phyloP scores from a whole-genome alignment of 2,797 vertebrate genomes.

The Hypotaenidia philippensis region DNA sequence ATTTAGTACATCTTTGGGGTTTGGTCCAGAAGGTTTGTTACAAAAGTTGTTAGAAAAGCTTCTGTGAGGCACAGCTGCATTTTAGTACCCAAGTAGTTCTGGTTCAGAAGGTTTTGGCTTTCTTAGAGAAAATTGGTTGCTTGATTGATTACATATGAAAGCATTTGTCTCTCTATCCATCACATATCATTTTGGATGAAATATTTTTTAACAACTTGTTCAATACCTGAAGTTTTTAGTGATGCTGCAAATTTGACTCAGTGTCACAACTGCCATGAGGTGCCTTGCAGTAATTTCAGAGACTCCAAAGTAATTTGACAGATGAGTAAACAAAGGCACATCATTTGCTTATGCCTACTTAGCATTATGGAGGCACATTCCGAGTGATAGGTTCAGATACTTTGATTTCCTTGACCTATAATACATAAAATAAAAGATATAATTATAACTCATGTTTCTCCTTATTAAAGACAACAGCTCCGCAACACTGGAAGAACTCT shows the following conservation, averaged over 20 bases:
- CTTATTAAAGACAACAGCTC: neutral
- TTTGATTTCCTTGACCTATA: neutral
- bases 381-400: neutral
- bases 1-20: neutral
- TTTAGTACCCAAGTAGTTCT: neutral
- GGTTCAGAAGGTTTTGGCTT: neutral
- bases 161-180: neutral
- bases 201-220: neutral
- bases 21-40: rapidly evolving
- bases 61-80: neutral
- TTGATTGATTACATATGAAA: neutral
- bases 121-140: neutral
- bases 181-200: neutral
- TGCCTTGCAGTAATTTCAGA: neutral
- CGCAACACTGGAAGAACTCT: neutral
- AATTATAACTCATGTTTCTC: neutral
- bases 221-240: neutral
- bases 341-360: neutral
- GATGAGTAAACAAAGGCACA: neutral
- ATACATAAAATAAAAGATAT: neutral
- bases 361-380: neutral
- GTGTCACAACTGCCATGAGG: neutral
- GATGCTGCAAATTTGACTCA: neutral
- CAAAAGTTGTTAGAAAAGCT: neutral
- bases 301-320: neutral